Evolutionary conservation across 30 jellyfish, hydroid and myxozoan genomes (phyloP).

Genomic region (Sanderia malayensis): DNA sequence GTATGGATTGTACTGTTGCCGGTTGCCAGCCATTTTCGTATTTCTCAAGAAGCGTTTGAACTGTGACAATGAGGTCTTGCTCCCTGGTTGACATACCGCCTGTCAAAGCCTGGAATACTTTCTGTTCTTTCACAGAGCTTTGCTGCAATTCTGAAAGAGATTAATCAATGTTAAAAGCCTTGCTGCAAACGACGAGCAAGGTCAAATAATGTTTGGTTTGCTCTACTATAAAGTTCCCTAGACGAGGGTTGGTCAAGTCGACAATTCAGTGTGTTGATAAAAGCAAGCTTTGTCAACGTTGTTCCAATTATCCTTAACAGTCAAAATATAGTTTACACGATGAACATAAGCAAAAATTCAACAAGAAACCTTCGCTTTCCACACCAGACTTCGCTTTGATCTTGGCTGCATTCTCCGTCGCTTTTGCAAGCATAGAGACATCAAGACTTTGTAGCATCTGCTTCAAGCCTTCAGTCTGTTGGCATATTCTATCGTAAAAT

Average conservation of each 20-base stretch:
- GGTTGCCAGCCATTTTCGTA: conserved; percentile 80
- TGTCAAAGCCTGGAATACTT: conserved; percentile 34
- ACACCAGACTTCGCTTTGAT: conserved; percentile 66
- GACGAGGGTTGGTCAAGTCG: too few relatives aligned
- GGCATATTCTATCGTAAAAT: conserved; percentile 91
- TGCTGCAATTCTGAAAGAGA: conserved; percentile 45
- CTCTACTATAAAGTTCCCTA: too few relatives aligned
- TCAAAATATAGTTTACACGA: too few relatives aligned
- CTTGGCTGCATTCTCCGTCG: conserved; percentile 85
- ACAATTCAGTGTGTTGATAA: too few relatives aligned
- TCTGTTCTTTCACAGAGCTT: conserved; percentile 43
- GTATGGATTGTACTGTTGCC: conserved; percentile 21
- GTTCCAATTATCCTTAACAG: too few relatives aligned
- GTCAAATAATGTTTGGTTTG: too few relatives aligned
- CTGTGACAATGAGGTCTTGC: conserved; percentile 68
- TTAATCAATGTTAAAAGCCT: too few relatives aligned
- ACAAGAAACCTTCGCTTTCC: conserved; percentile 53
- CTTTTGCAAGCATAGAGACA: conserved; percentile 78
- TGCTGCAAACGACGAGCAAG: too few relatives aligned
- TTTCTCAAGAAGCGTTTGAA: conserved; percentile 73
- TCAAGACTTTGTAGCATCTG: conserved; percentile 85
- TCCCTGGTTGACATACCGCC: conserved; percentile 64
- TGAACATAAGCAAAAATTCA: too few relatives aligned
- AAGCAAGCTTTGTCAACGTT: too few relatives aligned
- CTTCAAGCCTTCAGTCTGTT: conserved; percentile 96